These are phyloP conservation scores for Spilarctia lutea DNA, from an alignment of 2,888 invertebrate species.

Conservation along the genomic window DNA sequence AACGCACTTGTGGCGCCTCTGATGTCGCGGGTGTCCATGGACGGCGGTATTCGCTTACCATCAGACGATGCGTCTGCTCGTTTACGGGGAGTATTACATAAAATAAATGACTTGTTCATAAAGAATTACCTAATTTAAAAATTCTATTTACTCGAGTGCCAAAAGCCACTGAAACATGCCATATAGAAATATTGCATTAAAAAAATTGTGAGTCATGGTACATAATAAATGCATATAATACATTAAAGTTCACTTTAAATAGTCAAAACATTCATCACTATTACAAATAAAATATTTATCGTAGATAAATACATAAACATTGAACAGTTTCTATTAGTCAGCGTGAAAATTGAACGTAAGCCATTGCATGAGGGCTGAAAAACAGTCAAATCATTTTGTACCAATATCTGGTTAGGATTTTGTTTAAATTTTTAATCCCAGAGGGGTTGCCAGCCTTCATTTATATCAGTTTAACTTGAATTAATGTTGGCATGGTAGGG, in stretches of 20 bases:
- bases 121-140: background rate
- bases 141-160: too few species aligned
- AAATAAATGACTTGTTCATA: background rate
- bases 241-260: background rate
- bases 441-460: constrained; percentile 52
- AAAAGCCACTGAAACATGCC: background rate
- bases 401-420: constrained; percentile 68
- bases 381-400: constrained; percentile 69
- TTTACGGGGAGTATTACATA: too few species aligned
- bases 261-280: constrained; percentile 16
- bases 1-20: too few species aligned
- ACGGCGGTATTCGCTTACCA: too few species aligned
- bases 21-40: too few species aligned
- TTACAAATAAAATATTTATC: constrained; percentile 46
- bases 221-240: background rate
- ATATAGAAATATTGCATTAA: background rate
- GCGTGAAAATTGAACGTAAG: constrained; percentile 61
- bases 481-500: constrained; percentile 34
- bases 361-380: constrained; percentile 52
- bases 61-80: too few species aligned
- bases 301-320: constrained; percentile 42
- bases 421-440: constrained; percentile 73
- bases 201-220: background rate
- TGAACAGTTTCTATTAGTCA: constrained; percentile 61
- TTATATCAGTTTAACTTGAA: constrained; percentile 60